Conservation (phyloP, 2,113 vertebrate genomes). For the Okapia johnstoni region DNA sequence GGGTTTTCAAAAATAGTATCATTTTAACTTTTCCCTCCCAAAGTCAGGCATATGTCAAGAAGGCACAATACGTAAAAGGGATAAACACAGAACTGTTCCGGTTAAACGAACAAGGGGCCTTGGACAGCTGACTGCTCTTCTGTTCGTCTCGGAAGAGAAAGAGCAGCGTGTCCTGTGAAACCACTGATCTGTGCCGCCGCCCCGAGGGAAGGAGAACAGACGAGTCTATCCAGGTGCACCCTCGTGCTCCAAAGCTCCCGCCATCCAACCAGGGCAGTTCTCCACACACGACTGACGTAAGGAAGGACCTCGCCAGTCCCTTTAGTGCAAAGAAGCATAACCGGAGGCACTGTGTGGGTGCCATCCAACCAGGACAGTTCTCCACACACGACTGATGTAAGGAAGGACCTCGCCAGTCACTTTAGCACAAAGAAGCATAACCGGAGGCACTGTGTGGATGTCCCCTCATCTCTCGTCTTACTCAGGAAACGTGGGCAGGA, state of each 20-base stretch:
- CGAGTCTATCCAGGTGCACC: not conserved
- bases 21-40: not conserved
- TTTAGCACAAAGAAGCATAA: not conserved
- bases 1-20: not conserved
- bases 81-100: not conserved
- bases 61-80: not conserved
- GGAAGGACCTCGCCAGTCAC: not conserved
- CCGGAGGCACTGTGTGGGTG: not conserved
- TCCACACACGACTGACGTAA: not conserved
- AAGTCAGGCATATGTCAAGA: not conserved
- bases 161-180: not conserved
- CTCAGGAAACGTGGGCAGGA: not conserved
- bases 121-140: not conserved
- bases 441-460: not conserved
- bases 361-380: too few relatives aligned
- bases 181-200: not conserved
- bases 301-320: not conserved
- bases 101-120: not conserved
- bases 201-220: not conserved
- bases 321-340: not conserved
- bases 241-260: not conserved
- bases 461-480: not conserved
- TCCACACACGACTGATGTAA: not conserved
- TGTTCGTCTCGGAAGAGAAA: not conserved
- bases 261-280: rapidly evolving